These are phyloP conservation scores for Steinernema feltiae DNA, from an alignment of 1,140 invertebrate species.

Conservation along the genomic window DNA sequence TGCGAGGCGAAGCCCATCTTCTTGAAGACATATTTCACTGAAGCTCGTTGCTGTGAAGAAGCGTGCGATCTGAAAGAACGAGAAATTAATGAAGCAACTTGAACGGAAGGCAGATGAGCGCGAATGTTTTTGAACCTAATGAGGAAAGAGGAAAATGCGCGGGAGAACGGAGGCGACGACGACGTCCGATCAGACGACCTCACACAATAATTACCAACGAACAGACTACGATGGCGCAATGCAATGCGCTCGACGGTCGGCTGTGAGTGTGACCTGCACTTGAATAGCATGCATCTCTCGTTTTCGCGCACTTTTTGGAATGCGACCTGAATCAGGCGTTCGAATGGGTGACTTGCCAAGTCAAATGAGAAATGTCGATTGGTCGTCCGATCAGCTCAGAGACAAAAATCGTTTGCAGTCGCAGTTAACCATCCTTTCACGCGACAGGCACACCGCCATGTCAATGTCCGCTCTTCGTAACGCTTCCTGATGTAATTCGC, in stretches of 20 bases:
- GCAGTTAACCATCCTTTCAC: too few species aligned
- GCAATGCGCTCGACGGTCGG: neutral
- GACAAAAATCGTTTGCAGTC: too few species aligned
- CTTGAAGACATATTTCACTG: neutral
- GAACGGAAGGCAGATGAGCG: too few species aligned
- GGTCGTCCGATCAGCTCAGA: neutral
- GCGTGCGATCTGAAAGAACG: neutral
- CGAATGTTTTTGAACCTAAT: too few species aligned
- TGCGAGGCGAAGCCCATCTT: neutral
- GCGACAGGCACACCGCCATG: too few species aligned
- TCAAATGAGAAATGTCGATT: neutral
- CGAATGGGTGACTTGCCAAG: neutral
- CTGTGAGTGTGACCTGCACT: conserved; percentile 5
- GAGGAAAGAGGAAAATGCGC: too few species aligned
- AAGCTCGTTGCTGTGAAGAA: neutral
- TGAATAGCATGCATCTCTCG: neutral
- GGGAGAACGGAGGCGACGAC: neutral
- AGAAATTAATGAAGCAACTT: neutral
- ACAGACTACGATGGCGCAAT: neutral
- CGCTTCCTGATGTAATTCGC: too few species aligned
- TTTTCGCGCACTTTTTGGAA: conserved; percentile 11
- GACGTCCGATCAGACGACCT: neutral
- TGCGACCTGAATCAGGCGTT: neutral
- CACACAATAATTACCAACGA: neutral
- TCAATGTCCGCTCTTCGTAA: too few species aligned